These are phyloP conservation scores for Tretioscincus oriximinensis DNA, from an alignment of 2,113 vertebrate genomes.

Conservation along the genomic window DNA sequence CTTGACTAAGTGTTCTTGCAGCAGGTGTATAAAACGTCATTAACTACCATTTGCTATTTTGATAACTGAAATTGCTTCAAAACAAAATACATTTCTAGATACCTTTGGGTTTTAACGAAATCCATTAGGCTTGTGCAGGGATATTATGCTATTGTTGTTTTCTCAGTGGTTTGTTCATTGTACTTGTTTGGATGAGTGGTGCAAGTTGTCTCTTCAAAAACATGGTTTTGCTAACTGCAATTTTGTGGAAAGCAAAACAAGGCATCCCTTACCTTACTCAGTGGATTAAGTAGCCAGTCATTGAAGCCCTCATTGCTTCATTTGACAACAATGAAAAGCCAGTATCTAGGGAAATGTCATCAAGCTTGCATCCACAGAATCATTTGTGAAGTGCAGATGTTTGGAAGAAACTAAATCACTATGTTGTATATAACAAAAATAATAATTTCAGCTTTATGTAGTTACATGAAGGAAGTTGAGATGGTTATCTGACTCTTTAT, in stretches of 20 bases:
- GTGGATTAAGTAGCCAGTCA: too few relatives aligned
- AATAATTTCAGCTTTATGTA: slow-evolving; percentile 1
- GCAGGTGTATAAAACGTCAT: slow-evolving; percentile 34
- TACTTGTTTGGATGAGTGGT: accelerated
- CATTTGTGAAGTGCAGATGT: too few relatives aligned
- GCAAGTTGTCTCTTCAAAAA: too few relatives aligned
- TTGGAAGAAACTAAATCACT: too few relatives aligned
- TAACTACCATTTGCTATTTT: slow-evolving; percentile 36
- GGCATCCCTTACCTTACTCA: too few relatives aligned
- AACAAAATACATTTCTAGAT: background rate
- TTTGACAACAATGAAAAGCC: too few relatives aligned
- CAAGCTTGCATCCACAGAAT: too few relatives aligned
- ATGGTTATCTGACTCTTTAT: background rate
- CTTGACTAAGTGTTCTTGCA: slow-evolving; percentile 39
- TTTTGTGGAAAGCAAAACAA: too few relatives aligned
- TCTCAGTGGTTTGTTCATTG: background rate
- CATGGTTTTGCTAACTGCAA: too few relatives aligned
- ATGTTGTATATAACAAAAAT: too few relatives aligned
- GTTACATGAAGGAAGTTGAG: background rate
- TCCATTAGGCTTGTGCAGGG: slow-evolving; percentile 23
- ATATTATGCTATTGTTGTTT: background rate
- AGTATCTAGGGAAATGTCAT: too few relatives aligned
- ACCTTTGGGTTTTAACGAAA: background rate
- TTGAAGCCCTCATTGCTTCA: too few relatives aligned
- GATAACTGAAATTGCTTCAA: slow-evolving; percentile 16